A percentile compares a stretch with the other conserved stretches of the same genome.
Evolutionary conservation across 2,888 invertebrate genomes (phyloP).

Genomic region (Spatulosminthurus flaviceps): DNA sequence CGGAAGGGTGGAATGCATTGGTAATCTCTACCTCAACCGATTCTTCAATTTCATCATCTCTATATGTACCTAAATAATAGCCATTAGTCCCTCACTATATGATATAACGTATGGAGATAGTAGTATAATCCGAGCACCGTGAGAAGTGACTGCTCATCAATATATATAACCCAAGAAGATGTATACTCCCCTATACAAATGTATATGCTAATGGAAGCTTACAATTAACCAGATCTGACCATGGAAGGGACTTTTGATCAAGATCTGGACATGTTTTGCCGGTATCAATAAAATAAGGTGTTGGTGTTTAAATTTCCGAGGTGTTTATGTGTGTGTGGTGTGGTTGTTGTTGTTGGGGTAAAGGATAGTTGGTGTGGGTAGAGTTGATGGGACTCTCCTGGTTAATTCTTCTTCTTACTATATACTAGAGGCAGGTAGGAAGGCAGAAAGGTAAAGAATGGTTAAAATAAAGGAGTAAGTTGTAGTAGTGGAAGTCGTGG

Average conservation of each 20-base stretch:
- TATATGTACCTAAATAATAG: too few relatives aligned
- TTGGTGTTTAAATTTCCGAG: neutral
- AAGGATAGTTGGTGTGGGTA: too few relatives aligned
- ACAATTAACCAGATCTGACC: neutral
- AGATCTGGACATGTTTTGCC: conserved; percentile 39
- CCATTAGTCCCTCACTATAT: too few relatives aligned
- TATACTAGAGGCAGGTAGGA: too few relatives aligned
- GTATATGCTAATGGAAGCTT: conserved; percentile 2
- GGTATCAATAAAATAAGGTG: conserved; percentile 36
- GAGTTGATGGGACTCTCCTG: too few relatives aligned
- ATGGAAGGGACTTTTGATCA: conserved; percentile 16
- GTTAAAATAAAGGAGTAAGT: neutral
- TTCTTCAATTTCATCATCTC: neutral
- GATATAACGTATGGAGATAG: too few relatives aligned
- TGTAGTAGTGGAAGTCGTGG: neutral
- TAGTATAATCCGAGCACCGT: neutral
- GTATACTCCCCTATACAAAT: too few relatives aligned
- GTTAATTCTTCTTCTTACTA: too few relatives aligned
- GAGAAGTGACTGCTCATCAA: conserved; percentile 18
- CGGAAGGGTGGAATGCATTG: neutral
- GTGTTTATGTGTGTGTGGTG: conserved; percentile 30
- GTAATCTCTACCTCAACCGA: neutral
- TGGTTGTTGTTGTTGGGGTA: too few relatives aligned
- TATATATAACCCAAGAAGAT: neutral
- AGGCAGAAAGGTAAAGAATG: neutral